phyloP scores from a whole-genome alignment of 2,888 invertebrate genomes.

The Oligia latruncula region DNA sequence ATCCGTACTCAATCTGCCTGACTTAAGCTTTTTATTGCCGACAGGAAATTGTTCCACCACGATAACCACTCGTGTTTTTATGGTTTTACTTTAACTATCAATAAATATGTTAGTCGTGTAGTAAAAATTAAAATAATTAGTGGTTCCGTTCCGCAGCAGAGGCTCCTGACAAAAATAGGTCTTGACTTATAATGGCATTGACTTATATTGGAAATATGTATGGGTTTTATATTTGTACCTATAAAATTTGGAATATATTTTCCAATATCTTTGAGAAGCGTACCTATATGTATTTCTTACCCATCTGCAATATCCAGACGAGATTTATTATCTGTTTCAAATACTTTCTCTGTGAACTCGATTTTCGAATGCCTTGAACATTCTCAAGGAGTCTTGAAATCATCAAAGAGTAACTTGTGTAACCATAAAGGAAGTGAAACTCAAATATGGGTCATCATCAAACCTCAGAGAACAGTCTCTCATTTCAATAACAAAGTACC shows the following conservation, averaged over 20 bases:
- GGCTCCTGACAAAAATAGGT: conserved; percentile 21
- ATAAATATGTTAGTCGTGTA: conserved; percentile 50
- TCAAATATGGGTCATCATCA: conserved; percentile 33
- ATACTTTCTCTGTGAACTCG: conserved; percentile 3
- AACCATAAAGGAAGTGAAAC: conserved; percentile 19
- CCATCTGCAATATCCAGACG: conserved; percentile 14
- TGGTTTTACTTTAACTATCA: conserved; percentile 55
- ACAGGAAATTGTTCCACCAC: conserved; percentile 56
- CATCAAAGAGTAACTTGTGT: conserved; percentile 12
- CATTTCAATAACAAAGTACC: conserved; percentile 47
- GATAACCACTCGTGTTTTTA: conserved; percentile 51
- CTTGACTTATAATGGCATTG: conserved; percentile 4
- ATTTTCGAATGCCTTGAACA: not conserved
- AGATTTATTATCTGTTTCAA: conserved; percentile 29
- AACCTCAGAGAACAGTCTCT: conserved; percentile 5
- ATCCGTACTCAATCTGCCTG: conserved; percentile 56
- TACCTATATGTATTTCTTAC: conserved; percentile 1
- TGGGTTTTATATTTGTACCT: conserved; percentile 23
- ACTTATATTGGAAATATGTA: conserved; percentile 9
- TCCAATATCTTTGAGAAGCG: conserved; percentile 1
- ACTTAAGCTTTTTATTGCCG: conserved; percentile 47
- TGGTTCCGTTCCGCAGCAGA: conserved; percentile 8
- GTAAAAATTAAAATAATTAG: conserved; percentile 44
- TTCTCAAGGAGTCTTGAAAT: conserved; percentile 24
- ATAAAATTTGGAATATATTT: conserved; percentile 18